phyloP scores from a whole-genome alignment of 2,113 vertebrate genomes.

The Lagopus leucura region DNA sequence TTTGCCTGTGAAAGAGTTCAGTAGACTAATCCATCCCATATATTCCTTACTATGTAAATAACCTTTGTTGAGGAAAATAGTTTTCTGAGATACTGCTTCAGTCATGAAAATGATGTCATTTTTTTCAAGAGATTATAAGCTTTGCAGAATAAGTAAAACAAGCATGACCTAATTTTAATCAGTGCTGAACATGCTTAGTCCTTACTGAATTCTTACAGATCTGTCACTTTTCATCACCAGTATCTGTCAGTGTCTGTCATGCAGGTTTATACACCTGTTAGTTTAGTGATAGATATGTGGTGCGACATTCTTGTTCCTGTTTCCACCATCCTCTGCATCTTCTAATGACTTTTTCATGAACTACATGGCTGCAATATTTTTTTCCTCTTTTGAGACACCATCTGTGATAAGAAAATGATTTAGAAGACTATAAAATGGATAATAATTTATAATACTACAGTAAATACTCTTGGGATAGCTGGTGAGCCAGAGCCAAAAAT shows the following conservation, averaged over 20 bases:
- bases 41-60: not conserved
- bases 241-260: not conserved
- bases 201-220: not conserved
- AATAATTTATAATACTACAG: slow-evolving; percentile 49
- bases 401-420: slow-evolving; percentile 61
- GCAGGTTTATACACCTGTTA: not conserved
- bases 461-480: slow-evolving; percentile 21
- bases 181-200: not conserved
- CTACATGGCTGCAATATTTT: not conserved
- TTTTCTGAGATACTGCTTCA: not conserved
- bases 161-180: not conserved
- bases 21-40: not conserved
- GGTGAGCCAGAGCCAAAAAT: slow-evolving; percentile 16
- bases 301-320: not conserved
- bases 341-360: slow-evolving; percentile 22
- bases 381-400: slow-evolving; percentile 3
- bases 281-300: not conserved
- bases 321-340: not conserved
- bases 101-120: not conserved
- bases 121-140: not conserved
- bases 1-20: not conserved
- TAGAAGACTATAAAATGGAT: slow-evolving; percentile 10
- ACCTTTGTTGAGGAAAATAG: not conserved
- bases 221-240: not conserved
- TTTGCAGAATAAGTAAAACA: not conserved